Base-by-base conservation (phyloP, 2,797 vertebrate genomes). In the Dendrocincla fuliginosa region DNA sequence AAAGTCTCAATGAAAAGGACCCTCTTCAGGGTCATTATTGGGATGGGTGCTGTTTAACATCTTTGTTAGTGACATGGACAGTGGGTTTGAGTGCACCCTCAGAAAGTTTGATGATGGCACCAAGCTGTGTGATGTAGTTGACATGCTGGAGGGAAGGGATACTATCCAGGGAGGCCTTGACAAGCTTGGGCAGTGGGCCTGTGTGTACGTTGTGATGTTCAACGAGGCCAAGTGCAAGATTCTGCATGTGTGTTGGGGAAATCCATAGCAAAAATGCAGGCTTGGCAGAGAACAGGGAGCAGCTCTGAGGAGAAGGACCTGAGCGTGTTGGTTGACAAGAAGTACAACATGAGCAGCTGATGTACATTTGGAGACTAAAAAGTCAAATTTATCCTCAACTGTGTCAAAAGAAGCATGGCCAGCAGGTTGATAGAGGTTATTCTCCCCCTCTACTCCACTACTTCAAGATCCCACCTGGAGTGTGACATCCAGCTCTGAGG, bases 321-420 rank as follows among this genome's bases (percentile, higher is more conserved):
- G n/a, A 15, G 10, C 5, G 4, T 11, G 17, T 8, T 39, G 7
- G 7, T 27, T 33, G 20, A 46, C 16, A 10, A 50, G 24, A 64
- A 77, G 22, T 8, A 32, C 28, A 39, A 11, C 22, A 16, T 32
- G 57, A 57, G 24, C 50, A 46, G 14, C 11, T 9, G 7, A 52
- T 32, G 8, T 24, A 30, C 30, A 11, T 41, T 35, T 59, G 22
- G 52, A 59, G 20, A 30, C 17, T 8, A 35, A 65, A 71, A 77
- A 33, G 24, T 2, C 44, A 71, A 64, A 65, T 0, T 0, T 25
- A 27, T 33, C 44, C n/a, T 32, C 12, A 30, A 35, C 37, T 57
- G 16, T 6, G 4, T 33, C 24, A 30, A 70, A 64, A 89, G 6
- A 50, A 39, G 20, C 22, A 27, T 11, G 33, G 28, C 12, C 33